These are phyloP conservation scores for Idris sp. DNA, from an alignment of 1,140 invertebrate genomes.

Conservation along the genomic window DNA sequence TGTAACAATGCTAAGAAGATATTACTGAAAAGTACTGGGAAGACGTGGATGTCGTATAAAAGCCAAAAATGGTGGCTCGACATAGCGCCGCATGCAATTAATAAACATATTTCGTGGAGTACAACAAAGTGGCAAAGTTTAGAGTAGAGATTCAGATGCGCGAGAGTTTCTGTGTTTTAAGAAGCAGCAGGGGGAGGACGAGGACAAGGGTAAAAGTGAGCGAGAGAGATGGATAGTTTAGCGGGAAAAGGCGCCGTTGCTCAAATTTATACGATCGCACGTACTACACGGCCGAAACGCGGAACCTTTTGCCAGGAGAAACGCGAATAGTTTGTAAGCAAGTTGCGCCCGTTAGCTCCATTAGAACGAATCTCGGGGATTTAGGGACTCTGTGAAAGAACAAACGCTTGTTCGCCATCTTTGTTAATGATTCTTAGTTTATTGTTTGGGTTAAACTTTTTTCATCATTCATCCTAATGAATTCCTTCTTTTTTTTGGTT, in stretches of 20 bases:
- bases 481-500: too few relatives aligned
- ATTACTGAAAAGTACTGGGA: constrained; percentile 50
- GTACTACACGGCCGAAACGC: constrained; percentile 62
- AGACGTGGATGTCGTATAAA: constrained; percentile 49
- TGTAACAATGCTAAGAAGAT: constrained; percentile 50
- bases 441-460: constrained; percentile 55
- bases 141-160: constrained; percentile 63
- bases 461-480: constrained; percentile 60
- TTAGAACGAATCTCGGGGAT: constrained; percentile 78
- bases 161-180: constrained; percentile 68
- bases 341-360: constrained; percentile 78
- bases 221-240: neutral
- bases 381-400: constrained; percentile 69
- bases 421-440: constrained; percentile 61
- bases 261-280: constrained; percentile 74
- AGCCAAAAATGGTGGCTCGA: constrained; percentile 60
- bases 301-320: constrained; percentile 60
- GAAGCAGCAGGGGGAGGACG: constrained; percentile 30
- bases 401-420: constrained; percentile 55
- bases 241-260: constrained; percentile 36
- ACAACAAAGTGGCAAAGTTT: constrained; percentile 68
- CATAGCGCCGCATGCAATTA: constrained; percentile 62
- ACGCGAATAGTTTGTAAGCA: constrained; percentile 75
- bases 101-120: constrained; percentile 68
- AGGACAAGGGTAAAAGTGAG: constrained; percentile 6